Base-by-base conservation (phyloP, 2,797 vertebrate genomes). In the Chaunax sp. region DNA sequence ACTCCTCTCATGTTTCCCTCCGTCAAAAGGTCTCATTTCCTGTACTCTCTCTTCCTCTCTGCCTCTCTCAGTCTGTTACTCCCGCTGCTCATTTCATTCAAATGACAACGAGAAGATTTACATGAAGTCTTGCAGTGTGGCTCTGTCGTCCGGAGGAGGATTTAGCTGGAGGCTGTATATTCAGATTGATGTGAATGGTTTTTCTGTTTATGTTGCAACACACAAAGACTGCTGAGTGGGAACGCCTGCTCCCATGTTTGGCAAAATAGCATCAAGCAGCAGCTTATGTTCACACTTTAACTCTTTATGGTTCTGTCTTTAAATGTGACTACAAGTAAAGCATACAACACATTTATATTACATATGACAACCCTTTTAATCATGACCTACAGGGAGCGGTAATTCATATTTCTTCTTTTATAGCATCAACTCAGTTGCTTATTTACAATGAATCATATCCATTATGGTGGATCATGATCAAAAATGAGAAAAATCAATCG, bases 91-190 rank as follows among this genome's bases (percentile, higher is more conserved):
- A 64, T 74, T 71, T 45, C 49, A 75, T 75, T 59, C 44, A 67
- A 64, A 74, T 63, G 52, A 62, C 61, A 80, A 70, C 22, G n/a
- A 75, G 61, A 56, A 77, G 72, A 86, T 87, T 83, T 87, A 74
- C 74, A 73, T 67, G 60, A 69, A 71, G 69, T 56, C 64, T 81
- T 59, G 81, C 44, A 69, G 64, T 45, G 26, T 30, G 49, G 67
- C 58, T 77, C 26, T 69, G 73, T 77, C 50, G 67, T 75, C 78
- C 67, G 15, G 69, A 73, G 60, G 70, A 74, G 68, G 78, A 73
- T 85, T 76, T 88, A 47, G 85, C 85, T 66, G 64, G 19, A 81
- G 78, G 85, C 80, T 76, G 61, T 57, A 38, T 69, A 33, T 80
- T 78, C 64, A 69, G 15, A 76, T 70, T 59, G 68, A 52, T 51